A percentile compares a stretch with the other conserved stretches of the same genome.
These are phyloP conservation scores for Idaea aversata DNA, from an alignment of 2,888 invertebrate genomes.

Conservation along the genomic window DNA sequence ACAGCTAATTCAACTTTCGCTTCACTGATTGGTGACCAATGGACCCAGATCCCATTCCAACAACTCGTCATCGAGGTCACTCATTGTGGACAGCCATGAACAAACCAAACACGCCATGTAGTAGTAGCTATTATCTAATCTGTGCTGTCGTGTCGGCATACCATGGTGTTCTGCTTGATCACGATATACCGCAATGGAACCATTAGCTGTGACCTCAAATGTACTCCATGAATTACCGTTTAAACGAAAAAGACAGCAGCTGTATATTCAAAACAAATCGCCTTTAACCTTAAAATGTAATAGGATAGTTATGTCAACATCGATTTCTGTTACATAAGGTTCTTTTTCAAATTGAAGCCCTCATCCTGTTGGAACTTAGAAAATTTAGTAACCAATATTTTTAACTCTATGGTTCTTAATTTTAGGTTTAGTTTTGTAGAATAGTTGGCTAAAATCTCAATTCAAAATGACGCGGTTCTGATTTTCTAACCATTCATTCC, in stretches of 20 bases:
- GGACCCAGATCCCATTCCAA: background rate
- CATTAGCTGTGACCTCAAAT: constrained; percentile 15
- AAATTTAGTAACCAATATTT: no score
- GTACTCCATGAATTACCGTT: background rate
- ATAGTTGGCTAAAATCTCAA: no score
- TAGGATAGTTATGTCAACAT: no score
- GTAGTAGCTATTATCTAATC: background rate
- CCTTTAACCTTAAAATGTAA: background rate
- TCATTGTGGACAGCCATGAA: constrained; percentile 39
- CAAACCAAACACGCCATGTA: constrained; percentile 26
- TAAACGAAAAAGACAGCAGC: background rate
- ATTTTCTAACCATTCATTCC: background rate
- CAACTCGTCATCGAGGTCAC: constrained; percentile 39
- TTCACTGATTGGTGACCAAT: background rate
- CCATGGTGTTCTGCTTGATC: constrained; percentile 40
- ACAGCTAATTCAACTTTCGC: background rate
- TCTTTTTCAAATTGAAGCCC: no score
- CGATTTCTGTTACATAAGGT: no score
- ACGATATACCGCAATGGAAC: constrained; percentile 31
- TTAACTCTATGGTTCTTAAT: no score
- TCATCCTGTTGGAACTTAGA: no score
- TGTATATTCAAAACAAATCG: background rate
- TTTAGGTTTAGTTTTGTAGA: no score
- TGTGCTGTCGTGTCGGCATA: constrained; percentile 31
- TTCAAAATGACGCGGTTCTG: no score